Conservation (phyloP, 2,888 invertebrate species). For the Ophonus ardosiacus region DNA sequence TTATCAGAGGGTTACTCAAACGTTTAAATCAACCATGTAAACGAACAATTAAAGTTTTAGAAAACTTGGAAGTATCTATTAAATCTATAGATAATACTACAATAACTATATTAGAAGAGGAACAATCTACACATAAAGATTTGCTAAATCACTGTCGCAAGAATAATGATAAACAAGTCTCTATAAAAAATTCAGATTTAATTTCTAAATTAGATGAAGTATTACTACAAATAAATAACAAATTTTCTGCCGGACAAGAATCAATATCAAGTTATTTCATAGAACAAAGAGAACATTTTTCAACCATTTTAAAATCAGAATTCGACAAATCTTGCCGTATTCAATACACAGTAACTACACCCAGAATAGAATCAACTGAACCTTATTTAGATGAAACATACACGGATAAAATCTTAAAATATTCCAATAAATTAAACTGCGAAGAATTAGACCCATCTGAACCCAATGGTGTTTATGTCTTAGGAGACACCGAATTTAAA, state of each 20-base stretch:
- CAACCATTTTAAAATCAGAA: conserved; percentile 64
- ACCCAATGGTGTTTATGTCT: conserved; percentile 75
- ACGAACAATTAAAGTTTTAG: conserved; percentile 70
- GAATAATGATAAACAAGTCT: conserved; percentile 70
- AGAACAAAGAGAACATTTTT: conserved; percentile 66
- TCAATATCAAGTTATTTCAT: conserved; percentile 65
- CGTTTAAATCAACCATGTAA: conserved; percentile 70
- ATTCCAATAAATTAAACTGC: conserved; percentile 73
- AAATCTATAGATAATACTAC: conserved; percentile 71
- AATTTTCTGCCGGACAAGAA: conserved; percentile 65
- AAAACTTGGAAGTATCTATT: conserved; percentile 71
- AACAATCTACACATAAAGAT: conserved; percentile 67
- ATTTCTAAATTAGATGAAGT: conserved; percentile 72
- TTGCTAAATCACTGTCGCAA: conserved; percentile 70
- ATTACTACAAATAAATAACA: conserved; percentile 69
- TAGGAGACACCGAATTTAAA: conserved; percentile 67
- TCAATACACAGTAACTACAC: neutral
- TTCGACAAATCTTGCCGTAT: conserved; percentile 43
- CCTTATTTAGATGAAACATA: conserved; percentile 1
- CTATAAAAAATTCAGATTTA: conserved; percentile 72
- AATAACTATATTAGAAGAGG: conserved; percentile 68
- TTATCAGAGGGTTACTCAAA: conserved; percentile 68
- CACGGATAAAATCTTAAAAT: too few species aligned
- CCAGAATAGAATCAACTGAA: conserved; percentile 54
- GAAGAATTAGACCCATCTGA: conserved; percentile 73